These are phyloP conservation scores for Epizoanthus illoricatus DNA, from an alignment of 92 coral and sea anemone genomes.

Conservation along the genomic window DNA sequence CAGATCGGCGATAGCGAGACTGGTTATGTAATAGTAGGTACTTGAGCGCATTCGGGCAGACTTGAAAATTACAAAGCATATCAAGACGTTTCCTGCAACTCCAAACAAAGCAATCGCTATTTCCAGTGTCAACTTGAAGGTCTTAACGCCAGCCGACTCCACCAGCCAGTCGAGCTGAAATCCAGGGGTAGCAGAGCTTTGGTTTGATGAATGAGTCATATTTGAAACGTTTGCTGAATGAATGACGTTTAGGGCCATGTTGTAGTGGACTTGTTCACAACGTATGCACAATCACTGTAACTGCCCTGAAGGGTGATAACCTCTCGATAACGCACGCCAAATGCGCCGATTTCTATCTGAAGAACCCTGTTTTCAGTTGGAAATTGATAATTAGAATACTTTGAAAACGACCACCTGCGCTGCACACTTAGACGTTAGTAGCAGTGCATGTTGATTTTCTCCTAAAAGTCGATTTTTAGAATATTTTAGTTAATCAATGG, in stretches of 20 bases:
- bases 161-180: constrained; percentile 8
- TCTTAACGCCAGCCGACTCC: constrained; percentile 48
- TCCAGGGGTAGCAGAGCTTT: not conserved
- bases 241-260: not conserved
- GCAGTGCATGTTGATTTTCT: too few relatives aligned
- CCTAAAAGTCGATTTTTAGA: too few relatives aligned
- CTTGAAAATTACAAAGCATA: constrained; percentile 63
- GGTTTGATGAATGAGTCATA: not conserved
- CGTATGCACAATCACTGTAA: not conserved
- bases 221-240: not conserved
- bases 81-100: constrained; percentile 68
- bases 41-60: constrained; percentile 61
- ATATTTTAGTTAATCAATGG: too few relatives aligned
- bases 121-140: constrained; percentile 55
- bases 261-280: not conserved
- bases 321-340: too few relatives aligned
- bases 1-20: constrained; percentile 76
- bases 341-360: too few relatives aligned
- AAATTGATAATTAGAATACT: too few relatives aligned
- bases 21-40: constrained; percentile 63
- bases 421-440: too few relatives aligned
- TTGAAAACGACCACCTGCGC: too few relatives aligned
- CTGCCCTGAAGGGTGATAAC: too few relatives aligned
- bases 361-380: too few relatives aligned
- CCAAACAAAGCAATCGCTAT: constrained; percentile 64